Conservation (phyloP, 2,888 invertebrate species). For the Sussaba pulchella region DNA sequence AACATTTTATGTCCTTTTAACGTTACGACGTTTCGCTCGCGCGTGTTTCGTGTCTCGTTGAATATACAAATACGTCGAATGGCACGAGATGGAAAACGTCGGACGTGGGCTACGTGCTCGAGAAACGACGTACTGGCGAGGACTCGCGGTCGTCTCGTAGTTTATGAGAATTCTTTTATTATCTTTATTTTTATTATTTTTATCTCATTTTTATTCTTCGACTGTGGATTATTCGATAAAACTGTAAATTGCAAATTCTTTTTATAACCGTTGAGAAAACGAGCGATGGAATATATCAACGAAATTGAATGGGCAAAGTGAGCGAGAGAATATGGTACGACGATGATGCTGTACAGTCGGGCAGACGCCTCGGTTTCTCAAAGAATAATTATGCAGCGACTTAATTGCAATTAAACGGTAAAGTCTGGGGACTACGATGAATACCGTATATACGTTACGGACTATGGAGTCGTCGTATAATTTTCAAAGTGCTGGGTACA, state of each 20-base stretch:
- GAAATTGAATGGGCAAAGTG: neutral
- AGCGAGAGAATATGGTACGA: too few species aligned
- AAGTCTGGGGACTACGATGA: constrained; percentile 23
- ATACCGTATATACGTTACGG: neutral
- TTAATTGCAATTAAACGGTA: constrained; percentile 59
- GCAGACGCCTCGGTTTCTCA: constrained; percentile 57
- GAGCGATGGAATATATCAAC: constrained; percentile 47
- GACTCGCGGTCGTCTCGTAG: too few species aligned
- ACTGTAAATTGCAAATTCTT: constrained; percentile 36
- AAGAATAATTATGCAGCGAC: constrained; percentile 58
- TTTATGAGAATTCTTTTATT: too few species aligned
- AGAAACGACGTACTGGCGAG: too few species aligned
- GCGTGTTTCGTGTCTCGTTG: too few species aligned
- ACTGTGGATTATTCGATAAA: constrained; percentile 3
- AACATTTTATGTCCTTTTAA: too few species aligned
- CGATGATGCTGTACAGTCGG: neutral
- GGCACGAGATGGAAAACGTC: too few species aligned
- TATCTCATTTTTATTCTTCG: too few species aligned
- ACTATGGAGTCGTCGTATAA: neutral
- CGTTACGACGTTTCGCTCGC: too few species aligned
- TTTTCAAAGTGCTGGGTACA: neutral
- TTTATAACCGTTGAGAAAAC: constrained; percentile 2
- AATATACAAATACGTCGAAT: too few species aligned
- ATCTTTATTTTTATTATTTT: neutral
- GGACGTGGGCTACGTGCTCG: too few species aligned